These are phyloP conservation scores for Phthorimaea operculella DNA, from an alignment of 1,140 invertebrate genomes.

Conservation along the genomic window DNA sequence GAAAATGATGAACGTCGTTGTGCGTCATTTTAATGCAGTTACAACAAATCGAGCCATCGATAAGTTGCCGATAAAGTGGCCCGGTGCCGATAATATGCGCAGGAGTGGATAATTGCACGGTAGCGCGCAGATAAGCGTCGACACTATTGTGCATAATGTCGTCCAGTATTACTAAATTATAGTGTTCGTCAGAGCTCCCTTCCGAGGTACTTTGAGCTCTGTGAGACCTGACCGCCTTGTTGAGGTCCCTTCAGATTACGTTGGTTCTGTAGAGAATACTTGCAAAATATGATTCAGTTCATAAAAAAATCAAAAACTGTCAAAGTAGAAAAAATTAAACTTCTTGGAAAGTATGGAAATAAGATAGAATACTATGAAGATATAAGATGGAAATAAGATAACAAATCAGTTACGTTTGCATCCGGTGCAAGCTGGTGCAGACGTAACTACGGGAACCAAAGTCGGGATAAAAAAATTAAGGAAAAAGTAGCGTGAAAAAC, in stretches of 20 bases:
- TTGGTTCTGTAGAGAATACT: background rate
- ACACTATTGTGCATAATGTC: slow-evolving; percentile 55
- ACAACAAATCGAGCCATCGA: slow-evolving; percentile 46
- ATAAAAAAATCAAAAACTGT: background rate
- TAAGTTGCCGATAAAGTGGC: slow-evolving; percentile 33
- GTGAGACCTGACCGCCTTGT: background rate
- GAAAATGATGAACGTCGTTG: slow-evolving; percentile 32
- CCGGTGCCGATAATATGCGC: slow-evolving; percentile 37
- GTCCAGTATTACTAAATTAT: slow-evolving; percentile 55
- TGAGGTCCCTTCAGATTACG: background rate
- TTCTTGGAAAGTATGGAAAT: too few species aligned
- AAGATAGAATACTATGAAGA: too few species aligned
- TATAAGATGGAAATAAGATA: too few species aligned
- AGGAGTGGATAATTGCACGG: slow-evolving; percentile 51
- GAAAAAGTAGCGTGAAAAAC: too few species aligned
- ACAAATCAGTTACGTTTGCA: too few species aligned
- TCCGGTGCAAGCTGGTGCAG: too few species aligned
- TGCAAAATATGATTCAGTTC: background rate
- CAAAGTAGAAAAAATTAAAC: background rate
- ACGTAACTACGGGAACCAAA: too few species aligned
- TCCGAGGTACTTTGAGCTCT: slow-evolving; percentile 9
- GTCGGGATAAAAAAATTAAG: too few species aligned
- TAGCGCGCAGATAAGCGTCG: slow-evolving; percentile 44
- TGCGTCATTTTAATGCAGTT: slow-evolving; percentile 49
- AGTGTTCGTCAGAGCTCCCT: slow-evolving; percentile 18